Conservation (phyloP, 2,797 vertebrate genomes). For the Morelia viridis region DNA sequence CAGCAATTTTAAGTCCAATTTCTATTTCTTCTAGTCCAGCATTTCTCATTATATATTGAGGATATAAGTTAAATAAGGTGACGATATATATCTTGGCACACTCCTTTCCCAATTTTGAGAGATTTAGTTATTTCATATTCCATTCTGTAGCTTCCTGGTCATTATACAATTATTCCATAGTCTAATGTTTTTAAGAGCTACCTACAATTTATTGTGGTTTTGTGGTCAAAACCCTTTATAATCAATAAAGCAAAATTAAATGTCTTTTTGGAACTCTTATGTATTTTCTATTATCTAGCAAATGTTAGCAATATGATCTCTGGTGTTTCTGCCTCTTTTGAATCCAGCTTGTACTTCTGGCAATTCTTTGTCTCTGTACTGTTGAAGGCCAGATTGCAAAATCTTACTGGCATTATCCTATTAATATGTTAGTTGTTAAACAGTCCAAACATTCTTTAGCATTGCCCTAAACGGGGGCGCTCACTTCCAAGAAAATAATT, state of each 20-base stretch:
- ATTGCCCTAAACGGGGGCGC: neutral
- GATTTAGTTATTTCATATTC: neutral
- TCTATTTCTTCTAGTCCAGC: too few relatives aligned
- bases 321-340: neutral
- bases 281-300: neutral
- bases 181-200: neutral
- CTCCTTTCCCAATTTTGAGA: too few relatives aligned
- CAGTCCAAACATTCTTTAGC: neutral
- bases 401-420: neutral
- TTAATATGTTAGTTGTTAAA: neutral
- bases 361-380: neutral
- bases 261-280: neutral
- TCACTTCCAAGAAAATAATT: neutral
- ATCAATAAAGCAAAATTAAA: neutral
- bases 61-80: too few relatives aligned
- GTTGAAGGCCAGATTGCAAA: neutral
- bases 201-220: neutral
- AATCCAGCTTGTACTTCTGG: neutral
- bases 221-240: neutral
- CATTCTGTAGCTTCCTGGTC: neutral
- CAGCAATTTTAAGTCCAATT: too few relatives aligned
- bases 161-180: neutral
- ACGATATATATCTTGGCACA: too few relatives aligned
- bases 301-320: neutral
- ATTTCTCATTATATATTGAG: too few relatives aligned